Evolutionary conservation across 2,797 vertebrate genomes (phyloP), one percentile per base, ranked within the genome.

Genomic region (Pangasius macronema): DNA sequence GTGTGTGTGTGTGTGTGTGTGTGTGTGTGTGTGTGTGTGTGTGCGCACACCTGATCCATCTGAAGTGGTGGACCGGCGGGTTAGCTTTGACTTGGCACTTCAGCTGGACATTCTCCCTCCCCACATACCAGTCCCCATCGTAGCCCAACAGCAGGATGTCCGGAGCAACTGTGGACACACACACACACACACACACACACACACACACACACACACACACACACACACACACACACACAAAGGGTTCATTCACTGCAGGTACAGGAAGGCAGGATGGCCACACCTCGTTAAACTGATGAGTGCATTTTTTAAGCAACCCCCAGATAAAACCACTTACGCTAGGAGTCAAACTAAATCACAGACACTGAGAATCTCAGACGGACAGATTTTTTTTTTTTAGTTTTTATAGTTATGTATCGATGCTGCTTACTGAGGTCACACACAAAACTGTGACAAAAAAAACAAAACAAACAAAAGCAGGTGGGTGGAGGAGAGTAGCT

Each of bases 31-130:
- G 8, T 61, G 57, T 63, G 22, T 63, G 80, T 65, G 57, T 46
- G 59, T 14, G 63, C 83, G 94, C 93, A 93, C 95, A 99, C 98
- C 98, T 98, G 94, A 95, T 97, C 99, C 99, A 99, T 89, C 93
- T 96, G 92, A 97, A 98, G 92, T 97, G 96, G 93, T 97, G 96
- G 80, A 97, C 97, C 22, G 97, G 95, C 36, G 99, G 99, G 95
- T 99, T 99, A 90, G 98, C 96, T 86, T 98, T 98, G 90, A 97
- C 98, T 94, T 97, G 97, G 94, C 99, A 99, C 7, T 94, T 97
- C 90, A 99, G 97, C 92, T 97, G 97, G 93, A 98, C 97, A 13
- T 98, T 96, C 91, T 96, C 97, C 91, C 97, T 96, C 89, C 99
- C 98, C 82, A 97, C 95, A 90, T 97, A 97, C 99, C 99, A 99